A percentile compares a stretch with the other conserved stretches of the same genome.
phyloP scores from a whole-genome alignment of 1,140 invertebrate species.

The Polyergus mexicanus region DNA sequence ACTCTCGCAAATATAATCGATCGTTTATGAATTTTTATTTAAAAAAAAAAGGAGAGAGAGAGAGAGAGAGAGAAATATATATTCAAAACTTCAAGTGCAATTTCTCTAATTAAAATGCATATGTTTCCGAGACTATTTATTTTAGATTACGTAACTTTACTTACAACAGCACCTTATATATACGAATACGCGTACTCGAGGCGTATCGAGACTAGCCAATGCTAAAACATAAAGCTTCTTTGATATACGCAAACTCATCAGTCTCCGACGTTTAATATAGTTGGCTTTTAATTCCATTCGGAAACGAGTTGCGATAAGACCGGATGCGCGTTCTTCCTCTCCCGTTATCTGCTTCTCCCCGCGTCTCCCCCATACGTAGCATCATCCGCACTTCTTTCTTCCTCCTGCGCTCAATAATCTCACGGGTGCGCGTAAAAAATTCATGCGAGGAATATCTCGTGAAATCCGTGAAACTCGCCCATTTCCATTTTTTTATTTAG shows the following conservation, averaged over 20 bases:
- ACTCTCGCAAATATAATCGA: too few relatives aligned
- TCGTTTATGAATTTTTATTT: too few relatives aligned
- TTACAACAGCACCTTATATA: too few relatives aligned
- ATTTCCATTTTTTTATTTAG: neutral
- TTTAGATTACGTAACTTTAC: too few relatives aligned
- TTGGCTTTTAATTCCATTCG: conserved; percentile 60
- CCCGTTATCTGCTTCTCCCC: conserved; percentile 46
- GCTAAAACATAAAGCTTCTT: conserved; percentile 57
- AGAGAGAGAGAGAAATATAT: too few relatives aligned
- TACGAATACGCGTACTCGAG: neutral
- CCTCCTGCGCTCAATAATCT: neutral
- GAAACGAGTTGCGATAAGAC: conserved; percentile 71
- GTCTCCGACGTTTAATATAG: conserved; percentile 65
- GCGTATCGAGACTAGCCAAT: conserved; percentile 13
- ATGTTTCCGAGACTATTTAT: too few relatives aligned
- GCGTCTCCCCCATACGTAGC: conserved; percentile 50
- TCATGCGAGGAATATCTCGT: neutral
- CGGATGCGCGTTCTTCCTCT: conserved; percentile 66
- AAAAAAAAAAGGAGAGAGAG: too few relatives aligned
- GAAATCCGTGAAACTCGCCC: conserved; percentile 27
- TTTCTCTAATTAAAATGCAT: too few relatives aligned
- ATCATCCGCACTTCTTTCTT: conserved; percentile 38
- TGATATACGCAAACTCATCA: conserved; percentile 41
- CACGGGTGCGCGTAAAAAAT: neutral
- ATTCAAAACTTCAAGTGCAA: too few relatives aligned